Percentiles rank a stretch among this genome's conserved stretches.
These are phyloP conservation scores for Cricetomys ansorgei DNA, from an alignment of 2,113 vertebrate species.

Conservation along the genomic window DNA sequence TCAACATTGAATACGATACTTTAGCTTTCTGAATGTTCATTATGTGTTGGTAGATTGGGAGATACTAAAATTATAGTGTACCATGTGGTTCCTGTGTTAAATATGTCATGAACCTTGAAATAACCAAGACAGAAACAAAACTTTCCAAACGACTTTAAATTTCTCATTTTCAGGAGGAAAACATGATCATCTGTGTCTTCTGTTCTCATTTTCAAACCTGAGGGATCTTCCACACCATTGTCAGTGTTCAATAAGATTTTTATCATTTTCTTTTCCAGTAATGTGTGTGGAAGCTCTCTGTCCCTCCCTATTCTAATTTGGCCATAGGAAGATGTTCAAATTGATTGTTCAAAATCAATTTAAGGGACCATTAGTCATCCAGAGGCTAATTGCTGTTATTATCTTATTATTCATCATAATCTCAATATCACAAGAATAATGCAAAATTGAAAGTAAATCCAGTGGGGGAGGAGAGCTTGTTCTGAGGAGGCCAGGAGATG, in stretches of 20 bases:
- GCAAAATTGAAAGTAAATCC: constrained; percentile 80
- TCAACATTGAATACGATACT: background rate
- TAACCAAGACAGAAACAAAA: background rate
- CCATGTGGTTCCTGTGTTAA: background rate
- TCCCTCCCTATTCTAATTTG: constrained; percentile 67
- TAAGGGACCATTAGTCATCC: constrained; percentile 81
- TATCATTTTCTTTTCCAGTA: background rate
- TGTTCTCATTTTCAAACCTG: background rate
- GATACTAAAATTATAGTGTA: background rate
- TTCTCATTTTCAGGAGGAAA: background rate
- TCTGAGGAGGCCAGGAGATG: too few relatives aligned
- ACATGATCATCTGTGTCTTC: background rate
- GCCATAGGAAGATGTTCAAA: constrained; percentile 69
- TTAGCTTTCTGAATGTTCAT: background rate
- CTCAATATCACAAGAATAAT: constrained; percentile 78
- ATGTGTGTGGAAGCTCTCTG: constrained; percentile 51
- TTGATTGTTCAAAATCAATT: constrained; percentile 81
- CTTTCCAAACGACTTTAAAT: background rate
- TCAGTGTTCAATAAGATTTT: background rate
- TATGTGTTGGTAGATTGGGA: background rate
- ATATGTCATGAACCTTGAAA: constrained; percentile 4
- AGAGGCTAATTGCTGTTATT: constrained; percentile 81
- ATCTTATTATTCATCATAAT: constrained; percentile 82
- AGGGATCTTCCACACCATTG: background rate
- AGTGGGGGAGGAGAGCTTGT: too few relatives aligned